Base-by-base conservation (phyloP, 92 coral and sea anemone genomes). In the Heteractis magnifica region DNA sequence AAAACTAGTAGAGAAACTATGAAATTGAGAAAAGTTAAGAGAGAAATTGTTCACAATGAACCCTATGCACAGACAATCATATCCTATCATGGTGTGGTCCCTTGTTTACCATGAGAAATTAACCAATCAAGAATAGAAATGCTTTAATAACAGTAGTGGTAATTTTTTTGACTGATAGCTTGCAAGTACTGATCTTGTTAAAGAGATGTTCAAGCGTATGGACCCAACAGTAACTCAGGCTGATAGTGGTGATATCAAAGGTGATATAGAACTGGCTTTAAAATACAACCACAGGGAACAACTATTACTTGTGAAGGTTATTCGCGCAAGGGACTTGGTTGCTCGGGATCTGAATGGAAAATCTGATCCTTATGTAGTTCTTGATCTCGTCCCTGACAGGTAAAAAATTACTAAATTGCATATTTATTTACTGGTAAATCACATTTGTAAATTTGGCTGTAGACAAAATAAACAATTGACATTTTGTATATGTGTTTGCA, bases 201-300 rank as follows among this genome's bases (percentile, higher is more conserved):
- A 95, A 82, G 98, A 95, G 83, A 83, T 95, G 64, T 95, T 94
- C 86, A 94, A 94, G 71, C 97, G 98, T n/a, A 90, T 95, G 95
- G 94, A 95, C 65, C 94, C 98, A 14, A 87, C 92, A 13, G 95
- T 95, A 62, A 91, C 98, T 41, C 95, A 94, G 82, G 96, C 98
- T 18, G 92, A 92, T 81, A 89, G 93, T 76, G 96, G 97, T 12
- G 98, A 95, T 48, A 91, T 95, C 83, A 93, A 89, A 44, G 98
- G 98, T 49, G 98, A 95, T 70, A 71, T 95, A 0, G 96, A 95
- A 68, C 78, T 95, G 52, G 88, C 98, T 1, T 86, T 95, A 14
- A 95, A 95, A 85, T 95, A 95, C 56, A 92, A 95, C 84, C 91
- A 92, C 79, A 87, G 88, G 58, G 95, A 93, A 83, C 93, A 93